phyloP scores from a whole-genome alignment of 2,797 vertebrate genomes.

The Oryzias dopingdopingensis region DNA sequence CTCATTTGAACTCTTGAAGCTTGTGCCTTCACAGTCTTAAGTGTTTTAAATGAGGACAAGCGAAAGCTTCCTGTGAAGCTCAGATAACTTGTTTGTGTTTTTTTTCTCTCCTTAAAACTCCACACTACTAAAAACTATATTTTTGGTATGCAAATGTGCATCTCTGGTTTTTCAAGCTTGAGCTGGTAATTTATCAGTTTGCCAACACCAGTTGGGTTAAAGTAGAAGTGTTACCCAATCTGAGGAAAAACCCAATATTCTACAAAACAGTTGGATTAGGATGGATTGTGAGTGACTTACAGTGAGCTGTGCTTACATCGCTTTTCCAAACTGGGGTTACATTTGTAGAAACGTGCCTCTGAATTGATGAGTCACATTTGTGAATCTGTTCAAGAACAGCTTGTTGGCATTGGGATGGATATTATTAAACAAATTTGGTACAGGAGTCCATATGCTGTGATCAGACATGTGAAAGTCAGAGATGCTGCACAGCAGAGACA shows the following conservation, averaged over 20 bases:
- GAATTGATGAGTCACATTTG: conserved; percentile 19
- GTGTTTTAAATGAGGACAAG: too few relatives aligned
- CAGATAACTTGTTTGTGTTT: too few relatives aligned
- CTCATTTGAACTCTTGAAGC: too few relatives aligned
- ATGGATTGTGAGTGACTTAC: too few relatives aligned
- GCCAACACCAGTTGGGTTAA: not conserved
- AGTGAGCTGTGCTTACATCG: too few relatives aligned
- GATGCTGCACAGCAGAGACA: conserved; percentile 45
- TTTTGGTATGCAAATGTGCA: not conserved
- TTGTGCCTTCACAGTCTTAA: too few relatives aligned
- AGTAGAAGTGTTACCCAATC: not conserved
- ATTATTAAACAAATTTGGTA: conserved; percentile 13
- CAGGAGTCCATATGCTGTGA: conserved; percentile 60
- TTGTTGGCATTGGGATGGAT: conserved; percentile 31
- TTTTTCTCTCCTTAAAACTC: too few relatives aligned
- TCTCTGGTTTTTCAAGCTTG: not conserved
- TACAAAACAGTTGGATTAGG: too few relatives aligned
- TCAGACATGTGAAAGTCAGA: conserved; percentile 56
- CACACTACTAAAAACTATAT: too few relatives aligned
- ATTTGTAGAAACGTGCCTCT: not conserved
- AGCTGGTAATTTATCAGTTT: conserved; percentile 5
- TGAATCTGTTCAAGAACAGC: conserved; percentile 41
- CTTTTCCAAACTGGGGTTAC: not conserved
- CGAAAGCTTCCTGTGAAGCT: too few relatives aligned
- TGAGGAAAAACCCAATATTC: too few relatives aligned